Percentiles rank a stretch among this genome's conserved stretches.
Evolutionary conservation across 2,888 invertebrate species (phyloP).

Genomic region (Tetanocera ferruginea): DNA sequence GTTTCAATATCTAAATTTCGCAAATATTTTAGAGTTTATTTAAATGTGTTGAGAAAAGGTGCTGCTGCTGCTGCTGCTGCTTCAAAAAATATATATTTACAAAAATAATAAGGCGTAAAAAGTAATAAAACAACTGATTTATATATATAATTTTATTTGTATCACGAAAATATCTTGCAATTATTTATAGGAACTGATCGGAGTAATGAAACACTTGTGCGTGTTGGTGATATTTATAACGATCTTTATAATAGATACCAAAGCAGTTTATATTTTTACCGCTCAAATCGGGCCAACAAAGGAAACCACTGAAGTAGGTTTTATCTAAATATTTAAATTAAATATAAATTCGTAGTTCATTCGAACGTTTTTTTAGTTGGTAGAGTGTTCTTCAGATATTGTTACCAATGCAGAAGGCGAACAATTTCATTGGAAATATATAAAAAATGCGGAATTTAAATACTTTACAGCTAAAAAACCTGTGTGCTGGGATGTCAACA

Average conservation of each 20-base stretch:
- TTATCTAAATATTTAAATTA: not conserved
- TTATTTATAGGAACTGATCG: too few species aligned
- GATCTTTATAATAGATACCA: not conserved
- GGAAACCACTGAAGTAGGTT: not conserved
- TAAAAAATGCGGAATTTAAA: conserved; percentile 30
- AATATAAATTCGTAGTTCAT: too few species aligned
- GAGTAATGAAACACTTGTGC: not conserved
- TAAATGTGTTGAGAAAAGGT: conserved; percentile 2
- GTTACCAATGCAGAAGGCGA: conserved; percentile 9
- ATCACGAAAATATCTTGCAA: not conserved
- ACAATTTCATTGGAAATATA: conserved; percentile 51
- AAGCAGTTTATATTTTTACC: not conserved
- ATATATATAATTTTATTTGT: not conserved
- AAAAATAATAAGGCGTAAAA: not conserved
- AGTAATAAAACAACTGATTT: not conserved
- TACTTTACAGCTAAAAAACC: conserved; percentile 50
- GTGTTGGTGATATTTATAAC: not conserved
- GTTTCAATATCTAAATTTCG: not conserved
- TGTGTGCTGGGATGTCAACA: conserved; percentile 50
- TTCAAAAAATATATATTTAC: not conserved
- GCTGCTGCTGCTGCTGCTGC: not conserved
- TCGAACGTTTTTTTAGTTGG: not conserved
- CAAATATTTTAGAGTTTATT: not conserved
- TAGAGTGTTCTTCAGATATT: not conserved
- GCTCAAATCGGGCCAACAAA: not conserved